A percentile compares a stretch with the other conserved stretches of the same genome.
Evolutionary conservation across 1,140 invertebrate genomes (phyloP).

Genomic region (Pseudomyrmex gracilis): DNA sequence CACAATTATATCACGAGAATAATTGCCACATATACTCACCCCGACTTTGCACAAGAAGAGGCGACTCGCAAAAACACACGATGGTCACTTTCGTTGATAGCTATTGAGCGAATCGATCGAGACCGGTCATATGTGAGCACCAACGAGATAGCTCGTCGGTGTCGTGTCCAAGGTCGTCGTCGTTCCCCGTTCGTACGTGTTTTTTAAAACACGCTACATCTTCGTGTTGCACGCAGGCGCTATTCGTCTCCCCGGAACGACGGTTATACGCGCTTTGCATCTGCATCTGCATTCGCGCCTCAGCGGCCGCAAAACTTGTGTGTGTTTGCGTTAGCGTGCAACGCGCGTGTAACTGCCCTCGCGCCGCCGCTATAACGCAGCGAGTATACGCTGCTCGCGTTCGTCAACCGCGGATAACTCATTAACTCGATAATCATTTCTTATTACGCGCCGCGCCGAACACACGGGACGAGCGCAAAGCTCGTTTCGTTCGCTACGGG

Average conservation of each 20-base stretch:
- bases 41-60: neutral
- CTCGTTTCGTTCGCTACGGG: conserved; percentile 32
- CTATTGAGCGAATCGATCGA: conserved; percentile 17
- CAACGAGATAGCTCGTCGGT: neutral
- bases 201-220: conserved; percentile 1
- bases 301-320: neutral
- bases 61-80: conserved; percentile 10
- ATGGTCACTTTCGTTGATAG: conserved; percentile 35
- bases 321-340: neutral
- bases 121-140: conserved; percentile 33
- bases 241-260: conserved; percentile 45
- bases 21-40: neutral
- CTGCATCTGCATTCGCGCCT: conserved; percentile 43
- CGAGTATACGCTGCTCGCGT: neutral
- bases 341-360: neutral
- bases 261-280: neutral
- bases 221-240: conserved; percentile 46
- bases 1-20: conserved; percentile 27
- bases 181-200: neutral
- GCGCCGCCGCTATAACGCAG: neutral
- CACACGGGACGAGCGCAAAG: neutral
- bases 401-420: conserved; percentile 60
- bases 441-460: conserved; percentile 38
- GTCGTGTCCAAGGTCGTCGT: neutral
- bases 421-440: conserved; percentile 62